Evolutionary conservation across 2,797 vertebrate species (phyloP), one percentile per base, ranked within the genome.

Genomic region (Chiloscyllium punctatum): DNA sequence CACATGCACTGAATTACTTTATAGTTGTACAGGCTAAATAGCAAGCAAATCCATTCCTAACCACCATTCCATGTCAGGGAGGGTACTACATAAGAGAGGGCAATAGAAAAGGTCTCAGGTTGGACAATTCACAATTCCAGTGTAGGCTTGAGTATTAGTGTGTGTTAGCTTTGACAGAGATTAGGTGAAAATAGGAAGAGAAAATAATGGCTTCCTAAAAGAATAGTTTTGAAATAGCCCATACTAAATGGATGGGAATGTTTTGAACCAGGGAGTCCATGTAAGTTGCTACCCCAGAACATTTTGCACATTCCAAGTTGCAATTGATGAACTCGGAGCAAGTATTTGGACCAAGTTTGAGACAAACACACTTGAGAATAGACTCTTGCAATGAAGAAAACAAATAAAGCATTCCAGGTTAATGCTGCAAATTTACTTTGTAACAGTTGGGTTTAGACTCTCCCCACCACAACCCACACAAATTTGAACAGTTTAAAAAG

Each of bases 281-380:
- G 87, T 62, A 90, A 33, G 18, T n/a, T 92, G 66, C 62, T 42
- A 25, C 4, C 88, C 33, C 71, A 53, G 94, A 95, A 95, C 94
- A 15, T 95, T 77, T 95, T 95, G 94, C 71, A 95, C 94, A 72
- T 95, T 74, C 72, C 69, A 74, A 95, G 48, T 53, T 74, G 72
- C 42, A 51, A 51, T 0, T n/a, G 94, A 95, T 94, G 37, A 94
- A 37, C 68, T 37, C 71, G 68, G 87, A 69, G 27, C 13, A 72
- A 53, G 53, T 51, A 42, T 3, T 72, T 15, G 33, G 90, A 23
- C 62, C 69, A 37, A 66, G 37, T 33, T 27, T 53, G 51, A 30
- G 48, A 69, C 71, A 95, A 72, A 48, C 72, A n/a, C 30, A 77
- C 57, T 77, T 95, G 94, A 95, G 94, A 77, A 72, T 30, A 57